Base-by-base conservation (phyloP, 1,140 invertebrate genomes). In the Bombus consobrinus region DNA sequence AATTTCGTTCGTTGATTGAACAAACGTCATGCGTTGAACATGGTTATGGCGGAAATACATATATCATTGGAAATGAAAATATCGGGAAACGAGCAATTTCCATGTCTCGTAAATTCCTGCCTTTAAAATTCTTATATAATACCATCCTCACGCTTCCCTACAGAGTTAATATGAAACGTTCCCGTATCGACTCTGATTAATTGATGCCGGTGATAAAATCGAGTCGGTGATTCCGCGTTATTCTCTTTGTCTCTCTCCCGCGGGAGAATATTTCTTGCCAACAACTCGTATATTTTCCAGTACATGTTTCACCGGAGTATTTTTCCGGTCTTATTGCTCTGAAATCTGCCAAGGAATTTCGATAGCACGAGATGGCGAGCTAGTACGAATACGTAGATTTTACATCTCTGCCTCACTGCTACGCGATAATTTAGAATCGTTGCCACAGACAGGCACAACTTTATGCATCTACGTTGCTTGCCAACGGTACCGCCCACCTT, bases 341-440 rank as follows among this genome's bases (percentile, higher is more conserved):
- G 53, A 73, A n/a, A 73, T 85, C 77, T 85, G 83, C 68, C 83
- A 81, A 81, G 41, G 28, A 73, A 37, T 73, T 74, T 66, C 22
- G 57, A 41, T 81, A 71, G 81, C 75, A 53, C 64, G 59, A n/a
- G 28, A 64, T 41, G 47, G 28, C 66, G 37, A 43, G 15, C 43
- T 4, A 66, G 41, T 43, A 41, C 75, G 72, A 69, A 87, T 78
- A 80, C 85, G 85, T 86, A 89, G 76, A 90, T 90, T 81, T 83
- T 77, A 72, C 75, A 76, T 81, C 73, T 25, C 68, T 25, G 64
- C 43, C 34, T 18, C 41, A 28, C 41, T 34, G 41, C 41, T 41
- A 32, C 57, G 88, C 62, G 89, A 89, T 91, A 91, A 91, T 91
- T 91, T 91, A 90, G 82, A 89, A 85, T 89, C 82, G 83, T 81